Evolutionary conservation across 1,140 invertebrate species (phyloP), one percentile per base, ranked within the genome.

Genomic region (Zaprionus gabonicus): DNA sequence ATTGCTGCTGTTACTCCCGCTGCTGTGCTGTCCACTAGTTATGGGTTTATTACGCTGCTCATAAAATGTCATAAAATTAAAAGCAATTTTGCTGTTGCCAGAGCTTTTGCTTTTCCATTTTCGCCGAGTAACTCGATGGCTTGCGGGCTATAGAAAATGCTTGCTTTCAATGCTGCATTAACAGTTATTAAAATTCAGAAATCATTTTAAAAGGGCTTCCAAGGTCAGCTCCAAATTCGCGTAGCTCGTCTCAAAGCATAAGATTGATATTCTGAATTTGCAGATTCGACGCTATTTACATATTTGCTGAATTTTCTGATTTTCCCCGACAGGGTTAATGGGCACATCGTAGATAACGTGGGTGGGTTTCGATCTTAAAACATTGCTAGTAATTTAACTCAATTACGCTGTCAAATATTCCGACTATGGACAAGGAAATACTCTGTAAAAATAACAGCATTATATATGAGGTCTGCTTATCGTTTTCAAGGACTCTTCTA

Each of bases 61-160:
- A 75, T 81, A 73, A 67, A 88, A 88, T 70, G 62, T 67, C 78
- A 84, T 88, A 76, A 88, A 83, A 88, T 88, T 88, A 81, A 88
- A 81, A 88, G 84, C 81, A 79, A 79, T 88, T 88, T 88, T 83
- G 62, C 79, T 72, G 66, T 51, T 72, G 76, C 46, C 77, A 75
- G 63, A 75, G 70, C 72, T 81, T 85, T 70, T 53, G 63, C 56
- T 77, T 80, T 73, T 56, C 63, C 66, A 23, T 70, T 71, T 76
- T 67, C 25, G 55, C 9, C 44, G 10, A 70, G 58, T 69, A 62
- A 63, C 57, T 63, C 62, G 58, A 27, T 74, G 23, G n/a, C 57
- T 46, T 36, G 5, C 25, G 63, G 63, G 55, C 63, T 17, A 67
- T 41, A 41, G 13, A 27, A 60, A 58, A 44, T 44, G 15, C 20